Base-by-base conservation (phyloP, 2,888 invertebrate species). In the Stenodema calcarata region DNA sequence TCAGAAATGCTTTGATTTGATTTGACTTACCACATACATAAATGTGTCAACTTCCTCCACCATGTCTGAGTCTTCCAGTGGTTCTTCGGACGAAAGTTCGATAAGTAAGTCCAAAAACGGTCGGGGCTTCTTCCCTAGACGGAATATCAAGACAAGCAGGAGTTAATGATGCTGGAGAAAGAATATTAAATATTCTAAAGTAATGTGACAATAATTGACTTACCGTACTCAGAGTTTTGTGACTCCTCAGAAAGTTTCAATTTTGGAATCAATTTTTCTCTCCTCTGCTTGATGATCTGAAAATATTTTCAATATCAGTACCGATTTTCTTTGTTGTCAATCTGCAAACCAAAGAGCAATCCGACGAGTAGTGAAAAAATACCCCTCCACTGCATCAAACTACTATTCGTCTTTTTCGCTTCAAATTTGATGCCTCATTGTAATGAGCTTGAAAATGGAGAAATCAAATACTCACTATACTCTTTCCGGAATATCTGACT, bases 31-130 rank as follows among this genome's bases (percentile, higher is more conserved):
- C 47, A 89, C 90, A 78, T 90, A 90, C 89, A 90, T 89, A 42
- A 90, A 90, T 0, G 90, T 90, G 75, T 90, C 88, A 4, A 90
- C 90, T 88, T 90, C 90, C 54, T 90, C 90, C 70, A 88, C 87
- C 14, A 90, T 89, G 50, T 90, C 90, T 16, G 89, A 89, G 14
- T 88, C 88, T 0, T 89, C 82, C 7, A 82, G 27, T 0, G n/a
- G n/a, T 23, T 41, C 82, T 35, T 69, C 28, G 35, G 28, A 7
- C 7, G 82, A 9, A 18, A 82, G 35, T n/a, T 69, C 82, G 12
- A 82, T n/a, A 0, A 82, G 28, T 1, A 35, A 70, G 41, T 82
- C 82, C 41, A 82, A 23, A 41, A 82, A 82, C 6, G 30, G 62
- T 30, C 35, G 62, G 4, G 27, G 69, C 42, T 69, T 82, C 23